Conservation (phyloP, 2,888 invertebrate genomes). For the Sphaeridia pumilis region DNA sequence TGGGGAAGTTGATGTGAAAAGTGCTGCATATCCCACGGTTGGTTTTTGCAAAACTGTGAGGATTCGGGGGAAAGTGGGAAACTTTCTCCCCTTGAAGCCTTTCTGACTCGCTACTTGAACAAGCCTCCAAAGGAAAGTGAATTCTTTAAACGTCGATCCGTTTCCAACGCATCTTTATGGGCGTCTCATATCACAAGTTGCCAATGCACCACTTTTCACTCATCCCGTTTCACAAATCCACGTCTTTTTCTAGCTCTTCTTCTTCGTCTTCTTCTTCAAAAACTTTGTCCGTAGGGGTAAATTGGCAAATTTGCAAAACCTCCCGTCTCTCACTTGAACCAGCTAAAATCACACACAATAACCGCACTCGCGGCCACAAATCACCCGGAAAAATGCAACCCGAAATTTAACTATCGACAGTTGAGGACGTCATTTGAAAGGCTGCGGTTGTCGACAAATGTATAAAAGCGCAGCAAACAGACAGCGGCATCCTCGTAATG, state of each 20-base stretch:
- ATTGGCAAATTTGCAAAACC: neutral
- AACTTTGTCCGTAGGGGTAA: too few species aligned
- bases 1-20: neutral
- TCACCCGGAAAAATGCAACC: neutral
- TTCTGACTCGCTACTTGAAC: too few species aligned
- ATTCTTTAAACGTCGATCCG: too few species aligned
- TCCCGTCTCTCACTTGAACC: neutral
- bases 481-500: too few species aligned
- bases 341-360: neutral
- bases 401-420: too few species aligned
- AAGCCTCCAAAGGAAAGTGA: too few species aligned
- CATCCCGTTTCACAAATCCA: neutral
- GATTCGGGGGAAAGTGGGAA: neutral
- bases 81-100: neutral
- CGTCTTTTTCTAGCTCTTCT: neutral
- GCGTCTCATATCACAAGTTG: neutral
- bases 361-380: neutral
- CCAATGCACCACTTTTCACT: neutral
- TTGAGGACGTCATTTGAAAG: too few species aligned
- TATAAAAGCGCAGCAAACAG: too few species aligned
- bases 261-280: neutral
- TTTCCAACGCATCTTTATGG: neutral
- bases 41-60: neutral
- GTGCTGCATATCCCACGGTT: constrained; percentile 4
- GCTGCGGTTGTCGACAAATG: too few species aligned